Base-by-base conservation (phyloP, 2,888 invertebrate species). In the Cheilosia scutellata region DNA sequence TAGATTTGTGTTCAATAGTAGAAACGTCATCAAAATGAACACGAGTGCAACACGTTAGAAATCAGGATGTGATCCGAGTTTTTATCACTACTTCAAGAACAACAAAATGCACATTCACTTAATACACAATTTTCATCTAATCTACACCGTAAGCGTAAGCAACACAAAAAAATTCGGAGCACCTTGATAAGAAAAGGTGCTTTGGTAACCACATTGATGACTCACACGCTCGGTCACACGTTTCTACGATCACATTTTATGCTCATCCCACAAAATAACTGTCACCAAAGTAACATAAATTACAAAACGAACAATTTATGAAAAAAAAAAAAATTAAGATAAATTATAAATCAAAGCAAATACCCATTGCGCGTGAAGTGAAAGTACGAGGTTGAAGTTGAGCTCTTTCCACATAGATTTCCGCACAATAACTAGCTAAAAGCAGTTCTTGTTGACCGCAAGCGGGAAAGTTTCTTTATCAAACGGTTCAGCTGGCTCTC, bases 381-480 rank as follows among this genome's bases (percentile, higher is more conserved):
- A 83, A 83, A 83, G 83, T 68, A 20, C 27, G 40, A 51, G 58
- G 40, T 53, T 79, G 11, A 27, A 27, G 51, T 44, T 65, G 33
- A 58, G 58, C 27, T 68, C 42, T 78, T 33, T 58, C 62, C 47
- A 58, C 31, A 33, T 55, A 78, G 55, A 37, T 55, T 80, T 55
- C 65, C 44, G 53, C 53, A 33, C n/a, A 49, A 49, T 71, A 80
- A 80, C 86, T 76, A 66, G 76, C 62, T 72, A 37, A 77, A 76
- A 86, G 82, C 82, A 80, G 76, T 80, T 80, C 71, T 29, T 71
- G 58, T 57, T 31, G 51, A n/a, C 40, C 55, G 47, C 71, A 65
- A 76, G 83, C 78, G 77, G 63, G 71, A 77, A 72, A 78, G 51
- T 78, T 72, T 71, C 58, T 66, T 57, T 65, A 63, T 33, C 51